Evolutionary conservation across 2,797 vertebrate genomes (phyloP), one percentile per base, ranked within the genome.

Genomic region (Manis pentadactyla): DNA sequence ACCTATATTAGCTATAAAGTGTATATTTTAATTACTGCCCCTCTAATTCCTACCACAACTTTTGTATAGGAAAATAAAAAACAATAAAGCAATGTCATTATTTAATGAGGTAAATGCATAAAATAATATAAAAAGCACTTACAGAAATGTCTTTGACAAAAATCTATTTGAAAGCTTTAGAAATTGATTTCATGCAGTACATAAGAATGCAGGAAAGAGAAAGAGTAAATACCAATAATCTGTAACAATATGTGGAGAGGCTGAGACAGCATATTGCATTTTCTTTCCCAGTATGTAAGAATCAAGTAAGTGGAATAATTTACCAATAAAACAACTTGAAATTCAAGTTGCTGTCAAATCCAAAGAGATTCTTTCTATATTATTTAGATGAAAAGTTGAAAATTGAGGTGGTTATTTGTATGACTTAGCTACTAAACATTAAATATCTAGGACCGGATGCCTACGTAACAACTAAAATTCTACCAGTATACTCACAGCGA

Each of bases 231-330:
- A 87, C 7, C 25, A 88, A 53, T 73, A 90, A 73, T 90, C 88
- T 74, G 53, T 37, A 81, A 49, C 9, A 73, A 31, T 79, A 46
- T n/a, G 5, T 37, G 61, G 7, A 64, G 92, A 92, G 23, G 19
- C 59, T 90, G 49, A 96, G 57, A 87, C 3, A 75, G 17, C 42
- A 82, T 21, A 17, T 39, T 77, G 21, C 71, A 61, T 94, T 94
- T 96, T 57, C 81, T 86, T 89, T 94, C 86, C 27, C 49, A 34
- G 13, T 55, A 42, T 69, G n/a, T 87, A 96, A 64, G n/a, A 73
- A 90, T 84, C 42, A 69, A 87, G 25, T 69, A 87, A 96, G 84
- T 95, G 49, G 27, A 91, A 93, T 77, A 82, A 93, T 88, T 95
- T 93, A 51, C 63, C 77, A 85, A 95, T 10, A 34, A 59, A 61